Conservation (phyloP, 2,797 vertebrate species). For the Malurus splendens region DNA sequence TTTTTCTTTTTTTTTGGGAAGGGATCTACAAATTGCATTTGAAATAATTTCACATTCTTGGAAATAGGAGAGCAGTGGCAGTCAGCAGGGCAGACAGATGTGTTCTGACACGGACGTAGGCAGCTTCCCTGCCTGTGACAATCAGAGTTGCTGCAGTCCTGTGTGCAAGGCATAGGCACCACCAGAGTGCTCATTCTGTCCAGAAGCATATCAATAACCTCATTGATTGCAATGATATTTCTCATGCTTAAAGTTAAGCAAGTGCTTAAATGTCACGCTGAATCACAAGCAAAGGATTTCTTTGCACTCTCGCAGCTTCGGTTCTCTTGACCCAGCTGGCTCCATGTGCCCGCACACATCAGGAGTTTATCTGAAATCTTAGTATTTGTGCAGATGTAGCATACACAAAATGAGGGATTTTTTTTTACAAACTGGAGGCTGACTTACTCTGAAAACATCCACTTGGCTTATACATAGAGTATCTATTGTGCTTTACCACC, state of each 20-base stretch:
- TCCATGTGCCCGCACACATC: fast-evolving
- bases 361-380: background rate
- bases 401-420: background rate
- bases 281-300: background rate
- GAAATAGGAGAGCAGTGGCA: background rate
- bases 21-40: background rate
- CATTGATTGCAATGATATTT: background rate
- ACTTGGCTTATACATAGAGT: background rate
- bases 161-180: background rate
- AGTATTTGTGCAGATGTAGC: background rate
- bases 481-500: background rate
- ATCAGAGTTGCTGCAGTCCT: fast-evolving
- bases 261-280: background rate
- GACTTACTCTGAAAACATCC: background rate
- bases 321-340: background rate
- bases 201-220: background rate
- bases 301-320: fast-evolving
- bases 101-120: background rate
- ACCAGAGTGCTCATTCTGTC: background rate
- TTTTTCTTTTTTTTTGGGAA: background rate
- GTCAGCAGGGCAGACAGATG: background rate
- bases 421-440: background rate
- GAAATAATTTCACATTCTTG: slow-evolving; percentile 19
- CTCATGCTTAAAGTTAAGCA: background rate
- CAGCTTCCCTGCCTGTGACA: background rate